A percentile compares a stretch with the other conserved stretches of the same genome.
Conservation (phyloP, 2,888 invertebrate species). For the Coelogynopora nodosa region DNA sequence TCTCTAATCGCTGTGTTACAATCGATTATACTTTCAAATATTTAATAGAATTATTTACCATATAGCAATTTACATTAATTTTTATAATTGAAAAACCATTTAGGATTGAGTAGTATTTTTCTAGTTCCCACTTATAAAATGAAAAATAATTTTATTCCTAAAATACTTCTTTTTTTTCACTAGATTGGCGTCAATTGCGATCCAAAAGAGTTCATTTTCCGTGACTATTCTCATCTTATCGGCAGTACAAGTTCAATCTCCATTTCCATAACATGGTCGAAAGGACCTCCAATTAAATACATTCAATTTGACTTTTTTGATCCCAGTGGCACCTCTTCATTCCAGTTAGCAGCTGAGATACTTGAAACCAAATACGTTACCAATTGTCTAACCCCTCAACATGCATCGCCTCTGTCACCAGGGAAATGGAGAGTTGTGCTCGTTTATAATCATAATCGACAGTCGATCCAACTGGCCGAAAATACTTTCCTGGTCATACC, state of each 20-base stretch:
- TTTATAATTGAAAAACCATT: background rate
- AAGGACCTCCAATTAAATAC: background rate
- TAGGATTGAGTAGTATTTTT: background rate
- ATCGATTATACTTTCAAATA: too few relatives aligned
- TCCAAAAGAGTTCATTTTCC: background rate
- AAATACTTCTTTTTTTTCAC: background rate
- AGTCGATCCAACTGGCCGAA: background rate
- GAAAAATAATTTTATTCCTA: background rate
- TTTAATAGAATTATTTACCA: too few relatives aligned
- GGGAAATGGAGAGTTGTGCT: background rate
- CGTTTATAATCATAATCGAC: background rate
- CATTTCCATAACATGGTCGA: background rate
- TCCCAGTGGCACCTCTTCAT: background rate
- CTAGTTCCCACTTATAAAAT: too few relatives aligned
- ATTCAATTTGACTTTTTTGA: background rate
- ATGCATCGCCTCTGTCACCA: background rate
- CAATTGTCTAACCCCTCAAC: background rate
- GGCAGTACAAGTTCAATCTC: background rate
- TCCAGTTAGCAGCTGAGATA: background rate
- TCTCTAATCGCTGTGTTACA: too few relatives aligned
- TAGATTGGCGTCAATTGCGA: constrained; percentile 1
- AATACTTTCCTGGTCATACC: background rate
- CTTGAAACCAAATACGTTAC: background rate
- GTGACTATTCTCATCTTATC: background rate
- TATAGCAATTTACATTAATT: background rate